A percentile compares a stretch with the other conserved stretches of the same genome.
These are phyloP conservation scores for Tetropium fuscum DNA, from an alignment of 2,888 invertebrate species.

Conservation along the genomic window DNA sequence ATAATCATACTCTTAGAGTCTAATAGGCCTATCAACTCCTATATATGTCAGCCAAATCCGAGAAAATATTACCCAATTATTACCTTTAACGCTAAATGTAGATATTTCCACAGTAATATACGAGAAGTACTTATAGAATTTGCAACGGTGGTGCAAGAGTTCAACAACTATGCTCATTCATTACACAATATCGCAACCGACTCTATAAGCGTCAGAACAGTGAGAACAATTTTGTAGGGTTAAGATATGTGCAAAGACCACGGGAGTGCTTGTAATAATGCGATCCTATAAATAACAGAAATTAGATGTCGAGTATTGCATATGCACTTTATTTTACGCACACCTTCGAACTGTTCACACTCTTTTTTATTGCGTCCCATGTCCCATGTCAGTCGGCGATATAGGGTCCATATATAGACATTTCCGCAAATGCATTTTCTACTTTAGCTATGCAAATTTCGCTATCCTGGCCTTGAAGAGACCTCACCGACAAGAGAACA, in stretches of 20 bases:
- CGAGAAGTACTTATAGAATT: constrained; percentile 37
- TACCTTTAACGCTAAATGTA: constrained; percentile 36
- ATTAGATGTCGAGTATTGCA: constrained; percentile 39
- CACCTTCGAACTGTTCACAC: constrained; percentile 20
- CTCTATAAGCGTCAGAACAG: constrained; percentile 33
- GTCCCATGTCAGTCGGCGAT: too few relatives aligned
- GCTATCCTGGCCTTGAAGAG: too few relatives aligned
- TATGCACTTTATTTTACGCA: constrained; percentile 33
- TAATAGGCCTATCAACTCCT: constrained; percentile 7
- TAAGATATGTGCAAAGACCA: constrained; percentile 36
- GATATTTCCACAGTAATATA: constrained; percentile 32
- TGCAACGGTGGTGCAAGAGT: constrained; percentile 38
- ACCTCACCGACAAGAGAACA: too few relatives aligned
- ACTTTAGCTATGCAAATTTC: too few relatives aligned
- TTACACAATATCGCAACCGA: constrained; percentile 36
- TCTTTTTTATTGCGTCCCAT: constrained; percentile 10
- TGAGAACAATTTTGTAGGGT: constrained; percentile 35
- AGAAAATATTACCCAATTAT: constrained; percentile 36
- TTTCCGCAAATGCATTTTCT: constrained; percentile 4
- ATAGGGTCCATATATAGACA: too few relatives aligned
- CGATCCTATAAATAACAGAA: constrained; percentile 39
- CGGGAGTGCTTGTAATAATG: constrained; percentile 40
- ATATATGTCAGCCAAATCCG: constrained; percentile 11
- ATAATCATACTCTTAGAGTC: neutral
- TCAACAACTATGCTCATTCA: constrained; percentile 41